Conservation (phyloP, 1,140 invertebrate species). For the Zaprionus ghesquierei region DNA sequence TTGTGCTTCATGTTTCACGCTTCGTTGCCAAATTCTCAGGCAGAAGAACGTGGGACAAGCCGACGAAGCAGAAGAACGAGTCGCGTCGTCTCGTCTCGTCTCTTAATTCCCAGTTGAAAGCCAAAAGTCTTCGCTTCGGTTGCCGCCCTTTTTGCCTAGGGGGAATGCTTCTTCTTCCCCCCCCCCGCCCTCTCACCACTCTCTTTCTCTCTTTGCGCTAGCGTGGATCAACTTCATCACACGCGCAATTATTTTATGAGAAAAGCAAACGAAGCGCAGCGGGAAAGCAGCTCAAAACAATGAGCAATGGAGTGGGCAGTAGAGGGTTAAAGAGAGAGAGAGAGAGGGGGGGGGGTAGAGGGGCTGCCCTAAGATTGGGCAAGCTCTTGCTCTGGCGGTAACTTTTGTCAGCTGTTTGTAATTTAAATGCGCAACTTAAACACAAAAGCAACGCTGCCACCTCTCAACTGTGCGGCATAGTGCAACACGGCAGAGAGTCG, state of each 20-base stretch:
- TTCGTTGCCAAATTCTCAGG: constrained; percentile 74
- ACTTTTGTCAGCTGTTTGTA: constrained; percentile 79
- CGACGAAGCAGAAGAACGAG: neutral
- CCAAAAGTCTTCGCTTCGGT: constrained; percentile 53
- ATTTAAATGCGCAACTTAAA: constrained; percentile 76
- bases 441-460: constrained; percentile 33
- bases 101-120: constrained; percentile 62
- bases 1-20: constrained; percentile 70
- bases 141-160: constrained; percentile 20
- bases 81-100: constrained; percentile 3
- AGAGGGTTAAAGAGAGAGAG: neutral
- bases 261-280: constrained; percentile 64
- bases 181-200: neutral
- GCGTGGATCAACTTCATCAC: constrained; percentile 63
- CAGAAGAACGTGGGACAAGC: constrained; percentile 53
- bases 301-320: constrained; percentile 18
- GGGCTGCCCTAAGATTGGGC: constrained; percentile 6
- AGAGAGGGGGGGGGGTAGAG: neutral
- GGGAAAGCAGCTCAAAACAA: constrained; percentile 38
- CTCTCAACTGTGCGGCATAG: constrained; percentile 6
- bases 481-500: constrained; percentile 12
- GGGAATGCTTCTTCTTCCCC: neutral
- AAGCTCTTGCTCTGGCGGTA: constrained; percentile 39
- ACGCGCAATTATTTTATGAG: constrained; percentile 80
- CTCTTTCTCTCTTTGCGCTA: constrained; percentile 5